Conservation (phyloP, 2,888 invertebrate genomes). For the Morpho helenor region DNA sequence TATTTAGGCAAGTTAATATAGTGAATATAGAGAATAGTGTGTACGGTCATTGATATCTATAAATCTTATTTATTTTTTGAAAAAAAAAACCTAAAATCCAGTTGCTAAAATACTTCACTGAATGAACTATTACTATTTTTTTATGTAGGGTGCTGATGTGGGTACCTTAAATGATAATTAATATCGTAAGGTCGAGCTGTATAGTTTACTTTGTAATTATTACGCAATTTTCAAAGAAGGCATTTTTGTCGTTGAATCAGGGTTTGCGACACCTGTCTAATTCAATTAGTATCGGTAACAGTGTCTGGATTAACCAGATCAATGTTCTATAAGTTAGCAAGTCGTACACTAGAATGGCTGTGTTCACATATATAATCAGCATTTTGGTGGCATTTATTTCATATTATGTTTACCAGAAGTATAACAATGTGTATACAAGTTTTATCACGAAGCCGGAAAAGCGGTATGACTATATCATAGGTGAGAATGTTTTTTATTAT, state of each 20-base stretch:
- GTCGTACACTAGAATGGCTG: slow-evolving; percentile 38
- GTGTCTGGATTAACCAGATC: slow-evolving; percentile 39
- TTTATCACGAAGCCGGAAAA: slow-evolving; percentile 54
- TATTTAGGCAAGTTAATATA: no score
- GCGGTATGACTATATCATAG: slow-evolving; percentile 67
- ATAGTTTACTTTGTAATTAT: no score
- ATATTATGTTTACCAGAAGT: slow-evolving; percentile 59
- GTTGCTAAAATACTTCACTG: no score
- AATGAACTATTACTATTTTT: no score
- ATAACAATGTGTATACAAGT: slow-evolving; percentile 49
- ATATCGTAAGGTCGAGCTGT: no score
- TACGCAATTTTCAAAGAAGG: no score
- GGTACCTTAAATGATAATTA: no score
- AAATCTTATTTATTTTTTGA: no score
- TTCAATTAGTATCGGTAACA: slow-evolving; percentile 53
- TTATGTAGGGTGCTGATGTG: no score
- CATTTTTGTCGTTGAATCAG: neutral
- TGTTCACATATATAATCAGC: slow-evolving; percentile 50
- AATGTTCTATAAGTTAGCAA: slow-evolving; percentile 4
- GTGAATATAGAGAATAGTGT: no score
- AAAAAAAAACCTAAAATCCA: no score
- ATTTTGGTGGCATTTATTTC: slow-evolving; percentile 49
- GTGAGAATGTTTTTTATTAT: slow-evolving; percentile 40
- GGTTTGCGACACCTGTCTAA: slow-evolving; percentile 45
- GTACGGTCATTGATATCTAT: no score